Conservation (phyloP, 2,888 invertebrate genomes). For the Bhutanitis thaidina region DNA sequence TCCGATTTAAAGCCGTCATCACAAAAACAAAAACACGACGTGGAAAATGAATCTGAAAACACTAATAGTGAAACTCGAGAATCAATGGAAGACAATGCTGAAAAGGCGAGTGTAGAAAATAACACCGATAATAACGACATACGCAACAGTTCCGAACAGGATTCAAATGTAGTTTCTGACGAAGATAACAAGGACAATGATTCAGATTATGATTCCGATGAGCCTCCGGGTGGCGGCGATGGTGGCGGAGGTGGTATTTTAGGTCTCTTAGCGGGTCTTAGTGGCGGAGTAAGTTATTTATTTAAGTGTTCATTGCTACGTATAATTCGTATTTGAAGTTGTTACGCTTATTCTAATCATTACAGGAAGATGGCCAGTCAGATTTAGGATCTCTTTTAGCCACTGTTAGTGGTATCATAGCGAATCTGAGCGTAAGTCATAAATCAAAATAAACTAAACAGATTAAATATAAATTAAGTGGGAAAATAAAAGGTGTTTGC, state of each 20-base stretch:
- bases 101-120: slow-evolving; percentile 18
- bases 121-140: slow-evolving; percentile 11
- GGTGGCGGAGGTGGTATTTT: slow-evolving; percentile 70
- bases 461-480: not conserved
- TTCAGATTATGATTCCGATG: slow-evolving; percentile 57
- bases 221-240: slow-evolving; percentile 60
- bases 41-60: slow-evolving; percentile 30
- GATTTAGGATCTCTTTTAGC: slow-evolving; percentile 68
- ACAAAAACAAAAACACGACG: slow-evolving; percentile 39
- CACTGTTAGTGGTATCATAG: slow-evolving; percentile 67
- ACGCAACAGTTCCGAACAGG: slow-evolving; percentile 38
- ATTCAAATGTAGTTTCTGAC: slow-evolving; percentile 32
- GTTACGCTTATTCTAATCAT: not conserved
- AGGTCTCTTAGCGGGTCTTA: slow-evolving; percentile 64
- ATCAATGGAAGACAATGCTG: slow-evolving; percentile 40
- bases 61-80: slow-evolving; percentile 28
- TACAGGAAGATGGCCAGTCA: slow-evolving; percentile 66
- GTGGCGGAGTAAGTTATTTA: slow-evolving; percentile 59
- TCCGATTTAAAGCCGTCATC: slow-evolving; percentile 40
- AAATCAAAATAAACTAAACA: not conserved
- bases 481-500: slow-evolving; percentile 2
- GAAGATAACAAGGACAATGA: slow-evolving; percentile 30
- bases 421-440: slow-evolving; percentile 67
- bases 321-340: not conserved
- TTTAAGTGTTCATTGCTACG: not conserved